Evolutionary conservation across 2,888 invertebrate genomes (phyloP), one percentile per base, ranked within the genome.

Genomic region (Synergus gifuensis): DNA sequence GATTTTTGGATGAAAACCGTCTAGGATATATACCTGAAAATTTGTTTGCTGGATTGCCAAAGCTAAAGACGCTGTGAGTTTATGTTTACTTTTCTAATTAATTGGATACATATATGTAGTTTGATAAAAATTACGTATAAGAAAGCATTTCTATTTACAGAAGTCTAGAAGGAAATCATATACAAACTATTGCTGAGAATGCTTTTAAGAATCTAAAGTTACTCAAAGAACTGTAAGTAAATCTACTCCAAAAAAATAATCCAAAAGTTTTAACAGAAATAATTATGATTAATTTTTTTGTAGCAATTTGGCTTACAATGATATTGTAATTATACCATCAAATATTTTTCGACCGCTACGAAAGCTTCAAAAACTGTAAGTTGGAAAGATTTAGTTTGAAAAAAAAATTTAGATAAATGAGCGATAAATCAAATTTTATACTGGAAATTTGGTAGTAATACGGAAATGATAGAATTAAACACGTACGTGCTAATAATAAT

Each of bases 141-240:
- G 28, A 54, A 54, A 54, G 54, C 2, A n/a, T 54, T 54, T 54
- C 54, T n/a, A 0, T 54, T 82, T 89, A 46, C 82, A 93, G 93
- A 79, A 88, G 86, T 76, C 85, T 93, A 67, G 89, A 90, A 79
- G 82, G 85, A 82, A 94, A 94, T 88, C 86, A 86, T 64, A 93
- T 94, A 79, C 85, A 86, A 36, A 89, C 88, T 73, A 93, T 94
- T 78, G 91, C 93, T 81, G 87, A 91, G 76, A 88, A 88, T 63
- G 93, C 94, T 44, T 94, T 94, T 88, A 88, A 85, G 78, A 92
- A 92, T 84, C 87, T 93, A 64, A 84, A 83, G 14, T 88, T 92
- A 69, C 91, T 94, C 28, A 85, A 89, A 79, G 94, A 94, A 87
- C 90, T 94, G 94, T 94, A 90, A 94, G 93, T 93, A 90, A 79